Evolutionary conservation across 1,140 invertebrate genomes (phyloP), one percentile per base, ranked within the genome.

Genomic region (Dryas iulia): DNA sequence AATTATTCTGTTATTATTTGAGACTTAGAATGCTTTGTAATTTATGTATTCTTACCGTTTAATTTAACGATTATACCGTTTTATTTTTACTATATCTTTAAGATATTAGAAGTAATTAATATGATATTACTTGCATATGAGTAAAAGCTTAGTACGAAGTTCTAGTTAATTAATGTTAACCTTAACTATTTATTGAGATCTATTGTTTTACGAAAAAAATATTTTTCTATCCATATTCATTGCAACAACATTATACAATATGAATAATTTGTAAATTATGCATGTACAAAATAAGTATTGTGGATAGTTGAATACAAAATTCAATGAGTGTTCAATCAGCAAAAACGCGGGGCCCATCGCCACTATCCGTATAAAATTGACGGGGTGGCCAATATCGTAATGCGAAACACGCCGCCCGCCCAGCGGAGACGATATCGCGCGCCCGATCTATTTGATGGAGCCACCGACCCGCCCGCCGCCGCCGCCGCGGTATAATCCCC

Each of bases 391-490:
- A 90, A 89, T 90, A 89, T 80, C 80, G 85, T 90, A 90, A 90
- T 89, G 85, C 73, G 79, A 84, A 82, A 78, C 79, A 72, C 76
- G 78, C 60, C 33, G 54, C 60, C 68, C 69, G 72, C 76, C 74
- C 79, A 79, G 78, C 81, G 73, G 78, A 82, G 77, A 74, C 79
- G 74, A 61, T 90, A 90, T 90, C 88, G 76, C 72, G 61, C 60
- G 58, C 56, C 73, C 83, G 83, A 90, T 90, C 88, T 90, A 81
- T 90, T 90, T 90, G 88, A 89, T 86, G 84, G 80, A 83, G 77
- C 81, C 77, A 79, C 69, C 76, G 71, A 72, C 71, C 74, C 69
- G 39, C 14, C 39, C 35, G 35, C 35, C 35, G n/a, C 33, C 31
- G 31, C 31, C 62, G 31, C 62, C 21, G 30, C 24, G 69, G 67